A percentile compares a stretch with the other conserved stretches of the same genome.
Conservation (phyloP, 2,888 invertebrate species). For the Eupsilia transversa region DNA sequence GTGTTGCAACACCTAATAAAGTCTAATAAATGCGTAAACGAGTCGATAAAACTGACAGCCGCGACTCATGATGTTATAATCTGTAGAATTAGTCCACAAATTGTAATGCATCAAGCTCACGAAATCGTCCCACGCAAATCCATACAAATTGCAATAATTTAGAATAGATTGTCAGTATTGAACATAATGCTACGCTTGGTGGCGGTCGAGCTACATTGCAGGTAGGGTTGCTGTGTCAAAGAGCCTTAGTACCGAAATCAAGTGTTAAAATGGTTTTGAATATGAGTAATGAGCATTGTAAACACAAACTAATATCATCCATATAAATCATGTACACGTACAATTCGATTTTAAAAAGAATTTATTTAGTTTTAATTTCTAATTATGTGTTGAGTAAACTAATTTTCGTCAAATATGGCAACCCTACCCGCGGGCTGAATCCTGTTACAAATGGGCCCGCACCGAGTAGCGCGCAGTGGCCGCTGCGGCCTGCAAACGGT, state of each 20-base stretch:
- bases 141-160: slow-evolving; percentile 76
- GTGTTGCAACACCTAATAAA: slow-evolving; percentile 59
- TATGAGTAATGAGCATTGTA: background rate
- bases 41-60: slow-evolving; percentile 59
- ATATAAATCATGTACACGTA: background rate
- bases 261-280: background rate
- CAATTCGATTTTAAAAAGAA: background rate
- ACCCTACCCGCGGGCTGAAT: slow-evolving; percentile 63
- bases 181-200: slow-evolving; percentile 63
- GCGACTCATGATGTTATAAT: slow-evolving; percentile 66
- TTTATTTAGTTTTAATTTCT: too few species aligned
- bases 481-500: slow-evolving; percentile 45
- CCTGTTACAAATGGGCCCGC: slow-evolving; percentile 72
- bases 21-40: slow-evolving; percentile 54
- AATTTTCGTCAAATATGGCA: slow-evolving; percentile 4
- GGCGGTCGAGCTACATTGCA: slow-evolving; percentile 47
- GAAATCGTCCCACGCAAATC: slow-evolving; percentile 73
- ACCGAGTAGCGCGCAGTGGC: slow-evolving; percentile 40
- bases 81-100: slow-evolving; percentile 70
- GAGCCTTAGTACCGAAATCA: background rate
- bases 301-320: background rate
- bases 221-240: slow-evolving; percentile 40
- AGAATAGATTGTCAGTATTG: slow-evolving; percentile 70
- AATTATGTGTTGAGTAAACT: background rate
- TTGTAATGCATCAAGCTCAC: slow-evolving; percentile 73